phyloP scores from a whole-genome alignment of 2,113 vertebrate species.

The Heliornis fulica region DNA sequence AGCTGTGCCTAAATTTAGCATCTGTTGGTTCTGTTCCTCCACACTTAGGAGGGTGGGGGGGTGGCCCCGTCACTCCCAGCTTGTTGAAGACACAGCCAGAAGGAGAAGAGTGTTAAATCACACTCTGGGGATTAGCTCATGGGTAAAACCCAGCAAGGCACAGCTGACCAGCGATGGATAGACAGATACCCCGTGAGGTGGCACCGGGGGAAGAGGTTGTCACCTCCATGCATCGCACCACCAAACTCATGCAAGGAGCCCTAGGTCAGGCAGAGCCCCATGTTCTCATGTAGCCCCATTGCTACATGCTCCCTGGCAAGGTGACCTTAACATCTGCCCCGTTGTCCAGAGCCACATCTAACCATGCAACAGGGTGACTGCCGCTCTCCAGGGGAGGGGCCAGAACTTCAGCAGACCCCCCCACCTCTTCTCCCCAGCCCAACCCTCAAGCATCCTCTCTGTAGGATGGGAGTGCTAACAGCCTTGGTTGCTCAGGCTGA shows the following conservation, averaged over 20 bases:
- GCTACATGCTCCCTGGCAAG: fast-evolving
- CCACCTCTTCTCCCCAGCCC: background rate
- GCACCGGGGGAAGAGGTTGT: fast-evolving
- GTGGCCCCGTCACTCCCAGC: background rate
- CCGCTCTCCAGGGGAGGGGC: background rate
- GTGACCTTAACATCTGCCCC: fast-evolving
- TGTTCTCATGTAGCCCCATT: fast-evolving
- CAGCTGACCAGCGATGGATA: fast-evolving
- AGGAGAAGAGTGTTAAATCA: background rate
- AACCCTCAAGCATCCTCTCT: no score
- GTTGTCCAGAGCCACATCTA: fast-evolving
- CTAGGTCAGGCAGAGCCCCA: background rate
- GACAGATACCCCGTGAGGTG: fast-evolving
- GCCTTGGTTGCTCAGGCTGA: fast-evolving
- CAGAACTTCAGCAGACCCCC: background rate
- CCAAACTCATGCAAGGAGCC: fast-evolving
- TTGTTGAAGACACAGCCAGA: conserved; percentile 21
- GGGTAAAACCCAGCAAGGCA: background rate
- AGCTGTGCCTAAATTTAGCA: conserved; percentile 44
- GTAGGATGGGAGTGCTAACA: fast-evolving
- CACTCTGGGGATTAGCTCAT: background rate
- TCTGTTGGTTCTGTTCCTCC: conserved; percentile 38
- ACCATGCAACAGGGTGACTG: fast-evolving
- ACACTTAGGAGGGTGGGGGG: background rate
- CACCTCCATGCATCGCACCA: fast-evolving